Conservation (phyloP, 2,888 invertebrate species). For the Ornithoptera priamus region DNA sequence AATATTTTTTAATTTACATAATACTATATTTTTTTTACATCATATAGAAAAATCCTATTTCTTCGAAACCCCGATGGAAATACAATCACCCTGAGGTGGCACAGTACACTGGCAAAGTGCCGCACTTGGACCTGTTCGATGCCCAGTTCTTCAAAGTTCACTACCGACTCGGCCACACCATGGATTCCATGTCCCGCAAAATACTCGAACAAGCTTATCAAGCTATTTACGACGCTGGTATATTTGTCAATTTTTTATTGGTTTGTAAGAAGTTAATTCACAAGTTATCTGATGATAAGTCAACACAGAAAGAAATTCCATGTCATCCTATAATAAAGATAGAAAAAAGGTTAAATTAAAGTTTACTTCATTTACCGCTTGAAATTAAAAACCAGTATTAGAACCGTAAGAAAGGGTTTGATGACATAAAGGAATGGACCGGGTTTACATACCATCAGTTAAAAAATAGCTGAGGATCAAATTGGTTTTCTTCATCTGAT, state of each 20-base stretch:
- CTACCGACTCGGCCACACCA: slow-evolving; percentile 73
- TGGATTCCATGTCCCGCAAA: slow-evolving; percentile 77
- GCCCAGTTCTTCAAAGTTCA: slow-evolving; percentile 83
- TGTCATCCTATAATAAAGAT: too few species aligned
- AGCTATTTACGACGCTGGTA: slow-evolving; percentile 82
- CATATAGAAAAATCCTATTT: slow-evolving; percentile 30
- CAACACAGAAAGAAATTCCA: too few species aligned
- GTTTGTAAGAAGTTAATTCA: background rate
- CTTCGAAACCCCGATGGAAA: slow-evolving; percentile 28
- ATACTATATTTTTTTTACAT: background rate
- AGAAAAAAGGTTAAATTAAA: too few species aligned
- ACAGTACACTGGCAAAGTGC: slow-evolving; percentile 80
- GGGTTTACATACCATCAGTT: too few species aligned
- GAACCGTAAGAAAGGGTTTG: too few species aligned
- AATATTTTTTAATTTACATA: background rate
- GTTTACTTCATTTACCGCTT: too few species aligned
- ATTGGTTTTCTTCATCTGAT: too few species aligned
- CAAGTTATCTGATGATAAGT: too few species aligned
- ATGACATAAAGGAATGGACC: too few species aligned
- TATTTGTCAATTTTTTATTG: slow-evolving; percentile 1
- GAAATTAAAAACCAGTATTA: too few species aligned
- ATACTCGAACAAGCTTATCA: slow-evolving; percentile 84
- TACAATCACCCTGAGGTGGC: slow-evolving; percentile 58
- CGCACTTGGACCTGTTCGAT: slow-evolving; percentile 81
- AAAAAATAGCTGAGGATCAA: too few species aligned